These are phyloP conservation scores for Cremastinae sp. DNA, from an alignment of 2,888 invertebrate genomes.

Conservation along the genomic window DNA sequence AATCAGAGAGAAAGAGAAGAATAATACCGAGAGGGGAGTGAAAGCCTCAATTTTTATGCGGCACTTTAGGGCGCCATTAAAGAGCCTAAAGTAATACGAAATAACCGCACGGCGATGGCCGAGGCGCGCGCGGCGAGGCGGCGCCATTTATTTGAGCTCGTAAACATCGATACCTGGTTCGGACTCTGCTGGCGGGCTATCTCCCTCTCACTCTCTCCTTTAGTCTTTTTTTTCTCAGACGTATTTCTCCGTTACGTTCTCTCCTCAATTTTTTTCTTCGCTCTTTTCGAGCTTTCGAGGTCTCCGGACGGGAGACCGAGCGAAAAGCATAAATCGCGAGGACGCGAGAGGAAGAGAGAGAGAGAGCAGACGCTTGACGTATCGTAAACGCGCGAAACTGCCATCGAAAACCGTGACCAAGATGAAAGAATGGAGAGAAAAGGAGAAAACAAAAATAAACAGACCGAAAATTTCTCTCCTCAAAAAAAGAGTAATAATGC, in stretches of 20 bases:
- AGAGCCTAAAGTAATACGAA: conserved; percentile 76
- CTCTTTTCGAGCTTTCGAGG: conserved; percentile 16
- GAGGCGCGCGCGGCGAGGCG: conserved; percentile 58
- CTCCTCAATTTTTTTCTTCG: conserved; percentile 21
- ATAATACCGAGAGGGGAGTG: conserved; percentile 10
- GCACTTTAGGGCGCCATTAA: conserved; percentile 76
- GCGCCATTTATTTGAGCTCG: conserved; percentile 77
- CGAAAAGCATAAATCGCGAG: conserved; percentile 52
- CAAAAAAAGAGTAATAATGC: conserved; percentile 31
- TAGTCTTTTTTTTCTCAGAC: conserved; percentile 23
- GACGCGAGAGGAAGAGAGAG: conserved; percentile 64
- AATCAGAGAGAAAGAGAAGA: neutral
- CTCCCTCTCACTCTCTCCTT: conserved; percentile 5
- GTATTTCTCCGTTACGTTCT: conserved; percentile 27
- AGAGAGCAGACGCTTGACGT: too few species aligned
- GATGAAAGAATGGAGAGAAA: conserved; percentile 18
- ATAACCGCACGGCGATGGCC: conserved; percentile 71
- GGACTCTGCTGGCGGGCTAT: conserved; percentile 44
- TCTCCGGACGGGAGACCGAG: conserved; percentile 3
- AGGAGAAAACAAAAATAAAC: conserved; percentile 20
- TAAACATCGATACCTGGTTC: conserved; percentile 75
- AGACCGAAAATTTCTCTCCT: conserved; percentile 31
- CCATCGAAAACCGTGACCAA: conserved; percentile 57
- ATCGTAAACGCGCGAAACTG: conserved; percentile 75
- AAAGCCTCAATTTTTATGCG: conserved; percentile 74